Evolutionary conservation across 2,888 invertebrate species (phyloP), one percentile per base, ranked within the genome.

Genomic region (Drosophila testacea): DNA sequence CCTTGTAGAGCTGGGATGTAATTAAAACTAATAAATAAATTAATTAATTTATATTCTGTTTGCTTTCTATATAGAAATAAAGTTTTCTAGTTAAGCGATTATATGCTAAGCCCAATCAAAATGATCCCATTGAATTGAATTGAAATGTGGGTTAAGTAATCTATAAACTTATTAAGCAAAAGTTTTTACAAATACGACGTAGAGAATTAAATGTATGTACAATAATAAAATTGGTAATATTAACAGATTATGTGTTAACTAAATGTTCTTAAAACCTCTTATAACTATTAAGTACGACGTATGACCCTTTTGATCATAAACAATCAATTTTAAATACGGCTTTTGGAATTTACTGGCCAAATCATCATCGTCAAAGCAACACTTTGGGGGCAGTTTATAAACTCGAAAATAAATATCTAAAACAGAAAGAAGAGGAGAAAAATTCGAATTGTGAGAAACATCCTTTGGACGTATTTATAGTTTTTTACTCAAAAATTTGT

Each of bases 391-490:
- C 50, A 75, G 63, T 68, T 78, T 69, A 62, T 42, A 65, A 52
- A 27, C 41, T n/a, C 13, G 7, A 41, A 34, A 36, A 60, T 34
- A 52, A 51, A 64, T 47, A 61, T 22, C 32, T 4, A 36, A 2
- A 32, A 7, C 10, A 16, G 9, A 16, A 1, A 51, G 27, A 30
- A 7, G 38, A 32, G 7, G 6, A 32, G 9, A 32, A 9, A 30
- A 11, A 30, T 30, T 28, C 4, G 13, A 38, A 28, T 13, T 13
- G 32, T 22, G n/a, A 1, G 6, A 34, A 6, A 11, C 22, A 22
- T 42, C 32, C 22, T 57, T 27, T 11, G 13, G 22, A 39, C 6
- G 44, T 69, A 79, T 82, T 84, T 84, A 87, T 77, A 82, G 78
- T 80, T 74, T 70, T 66, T 46, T 67, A 6, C 32, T 48, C 27